These are phyloP conservation scores for Brachypterus glaber DNA, from an alignment of 2,888 invertebrate species.

Conservation along the genomic window DNA sequence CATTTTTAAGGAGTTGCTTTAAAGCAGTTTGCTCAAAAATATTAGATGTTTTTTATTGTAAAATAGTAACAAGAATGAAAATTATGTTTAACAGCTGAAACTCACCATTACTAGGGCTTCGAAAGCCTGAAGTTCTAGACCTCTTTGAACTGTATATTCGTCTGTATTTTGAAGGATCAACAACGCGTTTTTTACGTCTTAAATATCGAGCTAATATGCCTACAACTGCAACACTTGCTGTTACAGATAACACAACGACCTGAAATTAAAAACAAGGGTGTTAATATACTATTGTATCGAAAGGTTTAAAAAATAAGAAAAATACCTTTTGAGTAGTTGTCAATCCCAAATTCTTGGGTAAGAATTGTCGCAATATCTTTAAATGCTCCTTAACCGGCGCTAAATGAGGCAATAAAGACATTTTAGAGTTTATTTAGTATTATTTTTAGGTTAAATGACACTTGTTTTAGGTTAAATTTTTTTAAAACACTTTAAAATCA, in stretches of 20 bases:
- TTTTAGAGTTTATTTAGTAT: slow-evolving; percentile 20
- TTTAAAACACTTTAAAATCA: slow-evolving; percentile 10
- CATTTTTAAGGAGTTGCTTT: too few relatives aligned
- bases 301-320: slow-evolving; percentile 6
- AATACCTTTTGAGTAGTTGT: slow-evolving; percentile 62
- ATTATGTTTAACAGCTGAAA: slow-evolving; percentile 6
- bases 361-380: slow-evolving; percentile 44
- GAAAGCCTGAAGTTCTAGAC: slow-evolving; percentile 50
- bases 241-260: slow-evolving; percentile 63
- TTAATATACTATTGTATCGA: slow-evolving; percentile 4
- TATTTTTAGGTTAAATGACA: slow-evolving; percentile 1
- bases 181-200: slow-evolving; percentile 57
- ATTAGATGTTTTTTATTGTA: too few relatives aligned
- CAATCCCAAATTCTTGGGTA: slow-evolving; percentile 42
- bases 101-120: slow-evolving; percentile 57
- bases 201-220: slow-evolving; percentile 74
- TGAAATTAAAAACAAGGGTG: slow-evolving; percentile 31
- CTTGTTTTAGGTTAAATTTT: slow-evolving; percentile 3
- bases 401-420: slow-evolving; percentile 46
- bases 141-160: slow-evolving; percentile 51
- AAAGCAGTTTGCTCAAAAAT: too few relatives aligned
- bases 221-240: slow-evolving; percentile 72
- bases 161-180: slow-evolving; percentile 50
- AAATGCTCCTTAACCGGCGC: slow-evolving; percentile 48
- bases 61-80: too few relatives aligned